Evolutionary conservation across 2,113 vertebrate genomes (phyloP), one percentile per base, ranked within the genome.

Genomic region (Semnornis frantzii): DNA sequence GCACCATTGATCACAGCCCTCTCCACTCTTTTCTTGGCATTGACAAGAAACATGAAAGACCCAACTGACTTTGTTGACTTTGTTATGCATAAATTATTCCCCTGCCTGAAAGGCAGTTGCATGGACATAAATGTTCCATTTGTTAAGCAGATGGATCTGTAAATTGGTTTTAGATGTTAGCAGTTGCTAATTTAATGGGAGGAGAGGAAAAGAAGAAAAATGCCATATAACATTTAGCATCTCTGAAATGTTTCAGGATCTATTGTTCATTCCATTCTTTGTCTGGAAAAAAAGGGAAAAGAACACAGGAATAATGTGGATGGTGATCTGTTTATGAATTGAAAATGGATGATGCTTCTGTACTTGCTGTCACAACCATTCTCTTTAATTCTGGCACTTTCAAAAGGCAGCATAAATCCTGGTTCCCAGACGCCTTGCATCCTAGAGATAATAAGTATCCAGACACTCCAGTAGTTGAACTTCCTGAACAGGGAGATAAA

Each of bases 231-330:
- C 3, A 46, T 64, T 72, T 59, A 48, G 10, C 13, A 69, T 58
- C 15, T 82, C 33, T 85, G 27, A 90, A 81, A 74, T 10, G 39
- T 66, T 63, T 42, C 8, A 81, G 6, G 10, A 31, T 59, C 18
- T 83, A 50, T 63, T 80, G 54, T 71, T 55, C 39, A 42, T 76
- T 57, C 15, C 3, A 50, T 5, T 12, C 15, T 57, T 79, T 37
- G 18, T 18, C 17, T 37, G 4, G 1, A 28, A 27, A n/a, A 15
- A 31, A 31, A 15, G 9, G 7, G 9, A 10, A 33, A 72, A 37
- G 55, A 4, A 15, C 27, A 28, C 3, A 7, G 7, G 10, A 72
- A 9, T 65, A 27, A 6, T 66, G 8, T 0, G 0, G 54, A 33
- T 76, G 42, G 44, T 33, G 15, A 37, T 86, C 21, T 55, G 8